phyloP scores from a whole-genome alignment of 2,888 invertebrate species.

The Lepidochrysops patricia region DNA sequence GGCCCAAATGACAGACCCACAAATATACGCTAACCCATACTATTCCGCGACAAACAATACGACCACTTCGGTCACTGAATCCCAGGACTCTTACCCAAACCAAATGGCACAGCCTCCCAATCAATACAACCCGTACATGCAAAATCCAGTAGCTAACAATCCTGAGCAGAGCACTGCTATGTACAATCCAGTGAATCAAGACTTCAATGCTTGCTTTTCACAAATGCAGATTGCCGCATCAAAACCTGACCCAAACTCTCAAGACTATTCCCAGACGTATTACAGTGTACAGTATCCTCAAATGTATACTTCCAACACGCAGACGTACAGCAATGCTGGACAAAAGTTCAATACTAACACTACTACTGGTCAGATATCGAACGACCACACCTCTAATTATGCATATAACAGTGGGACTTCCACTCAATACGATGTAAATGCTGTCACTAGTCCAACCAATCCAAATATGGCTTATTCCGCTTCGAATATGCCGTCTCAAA shows the following conservation, averaged over 20 bases:
- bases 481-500: constrained; percentile 15
- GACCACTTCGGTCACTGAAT: constrained; percentile 44
- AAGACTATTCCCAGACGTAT: constrained; percentile 54
- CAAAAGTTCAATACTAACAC: constrained; percentile 42
- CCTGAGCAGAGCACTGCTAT: constrained; percentile 35
- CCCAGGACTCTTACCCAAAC: constrained; percentile 34
- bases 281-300: constrained; percentile 54
- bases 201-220: constrained; percentile 47
- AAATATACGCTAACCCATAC: constrained; percentile 49
- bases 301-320: constrained; percentile 32
- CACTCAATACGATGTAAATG: constrained; percentile 27
- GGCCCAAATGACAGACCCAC: constrained; percentile 40
- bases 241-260: constrained; percentile 35
- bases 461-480: constrained; percentile 16
- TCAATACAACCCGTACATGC: constrained; percentile 29
- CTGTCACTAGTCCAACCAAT: constrained; percentile 14
- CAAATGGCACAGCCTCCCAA: constrained; percentile 28
- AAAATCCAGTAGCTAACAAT: constrained; percentile 31
- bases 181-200: constrained; percentile 31
- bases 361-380: constrained; percentile 39
- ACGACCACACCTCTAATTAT: constrained; percentile 45
- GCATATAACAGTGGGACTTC: constrained; percentile 37
- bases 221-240: constrained; percentile 51
- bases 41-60: constrained; percentile 50
- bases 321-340: constrained; percentile 48